Evolutionary conservation across 2,113 vertebrate genomes (phyloP).

Genomic region (Takifugu bimaculatus): DNA sequence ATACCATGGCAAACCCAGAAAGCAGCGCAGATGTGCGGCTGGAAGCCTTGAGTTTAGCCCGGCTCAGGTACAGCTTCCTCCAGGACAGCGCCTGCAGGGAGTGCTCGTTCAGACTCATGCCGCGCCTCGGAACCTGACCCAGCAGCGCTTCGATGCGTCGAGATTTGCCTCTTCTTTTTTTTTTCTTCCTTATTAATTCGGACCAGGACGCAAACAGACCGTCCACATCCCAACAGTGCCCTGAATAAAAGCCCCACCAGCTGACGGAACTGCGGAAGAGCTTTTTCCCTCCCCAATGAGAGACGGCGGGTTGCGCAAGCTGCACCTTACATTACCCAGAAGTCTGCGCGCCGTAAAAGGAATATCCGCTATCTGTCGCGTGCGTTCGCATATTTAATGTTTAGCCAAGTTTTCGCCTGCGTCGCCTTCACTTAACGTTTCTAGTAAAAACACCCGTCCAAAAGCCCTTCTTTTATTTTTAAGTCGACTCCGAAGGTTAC

Average conservation of each 20-base stretch:
- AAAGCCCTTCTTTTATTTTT: not conserved
- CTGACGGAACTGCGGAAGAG: constrained; percentile 39
- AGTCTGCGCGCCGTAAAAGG: constrained; percentile 50
- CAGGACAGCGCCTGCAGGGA: constrained; percentile 95
- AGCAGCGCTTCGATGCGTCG: not conserved
- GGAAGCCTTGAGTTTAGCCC: constrained; percentile 96
- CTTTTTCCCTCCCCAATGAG: constrained; percentile 24
- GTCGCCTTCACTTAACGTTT: not conserved
- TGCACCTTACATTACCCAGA: constrained; percentile 70
- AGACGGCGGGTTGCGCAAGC: constrained; percentile 54
- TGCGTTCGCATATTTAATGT: not conserved
- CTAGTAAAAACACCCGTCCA: not conserved
- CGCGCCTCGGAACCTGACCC: not conserved
- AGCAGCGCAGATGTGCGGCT: constrained; percentile 94
- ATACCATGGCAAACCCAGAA: constrained; percentile 97
- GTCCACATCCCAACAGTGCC: constrained; percentile 32
- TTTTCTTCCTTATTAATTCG: constrained; percentile 3
- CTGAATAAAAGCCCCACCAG: constrained; percentile 11
- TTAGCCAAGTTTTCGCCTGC: not conserved
- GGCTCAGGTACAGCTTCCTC: constrained; percentile 95
- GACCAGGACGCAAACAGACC: constrained; percentile 5
- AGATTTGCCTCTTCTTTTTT: not conserved
- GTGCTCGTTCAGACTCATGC: constrained; percentile 84
- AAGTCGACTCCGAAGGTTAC: rapidly evolving
- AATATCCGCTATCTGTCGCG: constrained; percentile 39